These are phyloP conservation scores for Mercenaria mercenaria DNA, from an alignment of 1,140 invertebrate species.

Conservation along the genomic window DNA sequence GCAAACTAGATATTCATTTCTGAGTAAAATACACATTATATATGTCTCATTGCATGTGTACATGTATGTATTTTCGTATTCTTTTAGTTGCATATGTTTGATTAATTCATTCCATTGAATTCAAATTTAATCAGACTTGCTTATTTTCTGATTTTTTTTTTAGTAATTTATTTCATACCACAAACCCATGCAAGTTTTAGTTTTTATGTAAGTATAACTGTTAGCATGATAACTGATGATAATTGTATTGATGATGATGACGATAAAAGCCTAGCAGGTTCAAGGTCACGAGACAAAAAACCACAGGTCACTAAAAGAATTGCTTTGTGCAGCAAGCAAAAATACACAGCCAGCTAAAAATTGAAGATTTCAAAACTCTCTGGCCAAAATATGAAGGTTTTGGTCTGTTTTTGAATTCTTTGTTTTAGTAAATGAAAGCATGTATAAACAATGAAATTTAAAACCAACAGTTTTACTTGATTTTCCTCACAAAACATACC, in stretches of 20 bases:
- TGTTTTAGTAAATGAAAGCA: conserved; percentile 10
- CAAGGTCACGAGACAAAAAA: neutral
- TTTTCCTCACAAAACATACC: conserved; percentile 81
- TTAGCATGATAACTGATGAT: neutral
- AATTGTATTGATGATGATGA: neutral
- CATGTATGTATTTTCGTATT: no score
- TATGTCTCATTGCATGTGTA: no score
- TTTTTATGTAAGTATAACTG: conserved; percentile 5
- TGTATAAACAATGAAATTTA: neutral
- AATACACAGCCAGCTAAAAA: neutral
- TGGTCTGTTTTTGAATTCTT: neutral
- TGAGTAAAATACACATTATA: no score
- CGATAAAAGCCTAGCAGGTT: neutral
- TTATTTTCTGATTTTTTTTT: neutral
- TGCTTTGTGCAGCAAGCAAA: neutral
- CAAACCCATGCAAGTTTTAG: conserved; percentile 1
- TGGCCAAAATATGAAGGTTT: neutral
- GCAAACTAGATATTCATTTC: no score
- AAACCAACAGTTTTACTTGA: conserved; percentile 33
- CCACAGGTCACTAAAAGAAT: neutral
- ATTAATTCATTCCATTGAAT: no score
- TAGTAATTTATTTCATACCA: neutral
- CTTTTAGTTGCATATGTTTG: no score
- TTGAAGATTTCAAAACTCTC: neutral
- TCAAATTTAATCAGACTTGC: conserved; percentile 2